Evolutionary conservation across 1,140 invertebrate genomes (phyloP), one percentile per base, ranked within the genome.

Genomic region (Sarcophaga peregrina): DNA sequence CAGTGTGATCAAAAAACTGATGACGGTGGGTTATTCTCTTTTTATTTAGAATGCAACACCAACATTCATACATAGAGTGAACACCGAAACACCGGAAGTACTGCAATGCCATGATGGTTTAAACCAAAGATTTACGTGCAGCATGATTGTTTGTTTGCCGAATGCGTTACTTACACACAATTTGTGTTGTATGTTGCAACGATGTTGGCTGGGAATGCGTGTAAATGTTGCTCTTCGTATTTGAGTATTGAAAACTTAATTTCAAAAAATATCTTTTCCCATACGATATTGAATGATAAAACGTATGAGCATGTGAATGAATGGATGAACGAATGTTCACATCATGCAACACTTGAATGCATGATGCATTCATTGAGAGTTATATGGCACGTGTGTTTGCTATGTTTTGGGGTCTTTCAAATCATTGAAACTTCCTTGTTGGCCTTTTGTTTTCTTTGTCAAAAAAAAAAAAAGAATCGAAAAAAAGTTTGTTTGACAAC

Each of bases 151-250:
- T 7, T 76, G 74, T 48, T 48, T 78, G 50, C 50, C 50, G n/a
- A 50, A 78, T 50, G 75, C 75, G 75, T 78, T 78, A 78, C 75
- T 78, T 52, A 78, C 47, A 52, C 47, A 78, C 47, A 50, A 50
- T 78, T 48, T 50, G 75, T 78, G 75, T 52, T 78, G 48, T 78
- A 78, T 78, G n/a, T n/a, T n/a, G n/a, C n/a, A n/a, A n/a, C 47
- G 75, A 78, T 78, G 75, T 9, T 78, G 58, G n/a, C n/a, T n/a
- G 52, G n/a, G 15, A n/a, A 58, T 58, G 54, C 13, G n/a, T 58
- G 15, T 13, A n/a, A n/a, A 58, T n/a, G 54, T n/a, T 58, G 54
- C 17, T n/a, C 20, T 68, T 68, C 17, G 62, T 68, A 37, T 52
- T 68, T 20, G 6, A 20, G 20, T 68, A 68, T 17, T 68, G 62